A percentile compares a stretch with the other conserved stretches of the same genome.
Evolutionary conservation across 1,140 invertebrate genomes (phyloP).

Genomic region (Proales similis): DNA sequence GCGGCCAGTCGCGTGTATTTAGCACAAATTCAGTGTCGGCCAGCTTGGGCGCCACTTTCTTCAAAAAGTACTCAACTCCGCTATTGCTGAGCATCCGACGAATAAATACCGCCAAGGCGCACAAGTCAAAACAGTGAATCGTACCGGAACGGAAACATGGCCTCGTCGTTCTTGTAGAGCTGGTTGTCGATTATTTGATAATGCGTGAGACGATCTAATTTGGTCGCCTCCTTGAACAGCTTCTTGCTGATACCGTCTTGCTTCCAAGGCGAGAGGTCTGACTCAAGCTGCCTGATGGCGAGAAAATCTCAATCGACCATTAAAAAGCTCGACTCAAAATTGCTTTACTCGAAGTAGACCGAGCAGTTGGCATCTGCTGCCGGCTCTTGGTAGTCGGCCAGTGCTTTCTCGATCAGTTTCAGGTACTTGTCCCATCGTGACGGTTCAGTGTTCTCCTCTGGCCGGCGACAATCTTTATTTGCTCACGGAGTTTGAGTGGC

Average conservation of each 20-base stretch:
- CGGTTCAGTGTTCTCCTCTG: not conserved
- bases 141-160: constrained; percentile 34
- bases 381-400: constrained; percentile 41
- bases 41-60: constrained; percentile 60
- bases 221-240: not conserved
- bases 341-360: constrained; percentile 16
- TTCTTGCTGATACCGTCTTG: constrained; percentile 5
- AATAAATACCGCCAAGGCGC: no score
- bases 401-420: constrained; percentile 41
- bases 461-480: not conserved
- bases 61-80: constrained; percentile 79
- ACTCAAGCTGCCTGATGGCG: not conserved
- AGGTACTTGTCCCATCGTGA: constrained; percentile 44
- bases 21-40: constrained; percentile 78
- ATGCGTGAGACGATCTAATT: constrained; percentile 7
- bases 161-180: constrained; percentile 15
- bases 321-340: constrained; percentile 3
- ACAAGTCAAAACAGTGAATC: no score
- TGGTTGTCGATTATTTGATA: constrained; percentile 35
- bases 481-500: no score
- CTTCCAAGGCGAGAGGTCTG: constrained; percentile 15
- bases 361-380: constrained; percentile 18
- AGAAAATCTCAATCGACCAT: not conserved
- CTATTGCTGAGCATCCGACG: constrained; percentile 72
- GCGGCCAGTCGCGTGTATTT: constrained; percentile 86